Evolutionary conservation across 2,797 vertebrate genomes (phyloP).

Genomic region (Brachymystax lenok): DNA sequence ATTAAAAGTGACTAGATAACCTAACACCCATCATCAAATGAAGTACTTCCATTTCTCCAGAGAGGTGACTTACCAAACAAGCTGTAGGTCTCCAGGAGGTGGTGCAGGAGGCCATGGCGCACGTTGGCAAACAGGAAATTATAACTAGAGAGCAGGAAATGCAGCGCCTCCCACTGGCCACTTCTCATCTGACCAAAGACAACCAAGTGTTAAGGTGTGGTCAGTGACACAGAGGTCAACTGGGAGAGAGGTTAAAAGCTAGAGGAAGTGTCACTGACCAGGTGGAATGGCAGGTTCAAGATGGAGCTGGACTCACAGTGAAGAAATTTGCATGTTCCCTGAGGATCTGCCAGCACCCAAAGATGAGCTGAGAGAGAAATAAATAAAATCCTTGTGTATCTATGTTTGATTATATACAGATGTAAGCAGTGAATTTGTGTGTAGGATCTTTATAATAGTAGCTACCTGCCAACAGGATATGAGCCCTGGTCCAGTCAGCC

Average conservation of each 20-base stretch:
- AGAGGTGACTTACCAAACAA: conserved; percentile 23
- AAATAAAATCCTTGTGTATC: background rate
- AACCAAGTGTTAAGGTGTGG: background rate
- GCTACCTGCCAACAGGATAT: conserved; percentile 81
- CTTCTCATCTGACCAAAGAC: conserved; percentile 63
- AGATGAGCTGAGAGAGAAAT: conserved; percentile 63
- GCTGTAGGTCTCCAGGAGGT: conserved; percentile 75
- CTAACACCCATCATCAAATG: too few relatives aligned
- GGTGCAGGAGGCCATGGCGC: conserved; percentile 72
- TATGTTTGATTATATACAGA: background rate
- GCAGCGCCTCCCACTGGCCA: conserved; percentile 63
- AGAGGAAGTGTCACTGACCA: conserved; percentile 71
- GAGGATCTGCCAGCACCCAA: conserved; percentile 77
- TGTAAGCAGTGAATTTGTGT: background rate
- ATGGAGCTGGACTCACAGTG: conserved; percentile 76
- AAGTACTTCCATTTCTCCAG: too few relatives aligned
- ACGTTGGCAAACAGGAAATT: conserved; percentile 81
- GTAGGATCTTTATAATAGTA: conserved; percentile 43
- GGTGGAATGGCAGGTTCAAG: conserved; percentile 75
- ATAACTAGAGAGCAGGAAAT: conserved; percentile 76
- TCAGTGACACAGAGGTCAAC: background rate
- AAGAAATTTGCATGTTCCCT: conserved; percentile 73
- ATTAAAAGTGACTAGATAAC: too few relatives aligned
- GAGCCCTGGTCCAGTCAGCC: conserved; percentile 65
- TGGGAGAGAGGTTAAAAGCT: background rate